phyloP scores from a whole-genome alignment of 2,113 vertebrate genomes.

The Pheucticus melanocephalus region DNA sequence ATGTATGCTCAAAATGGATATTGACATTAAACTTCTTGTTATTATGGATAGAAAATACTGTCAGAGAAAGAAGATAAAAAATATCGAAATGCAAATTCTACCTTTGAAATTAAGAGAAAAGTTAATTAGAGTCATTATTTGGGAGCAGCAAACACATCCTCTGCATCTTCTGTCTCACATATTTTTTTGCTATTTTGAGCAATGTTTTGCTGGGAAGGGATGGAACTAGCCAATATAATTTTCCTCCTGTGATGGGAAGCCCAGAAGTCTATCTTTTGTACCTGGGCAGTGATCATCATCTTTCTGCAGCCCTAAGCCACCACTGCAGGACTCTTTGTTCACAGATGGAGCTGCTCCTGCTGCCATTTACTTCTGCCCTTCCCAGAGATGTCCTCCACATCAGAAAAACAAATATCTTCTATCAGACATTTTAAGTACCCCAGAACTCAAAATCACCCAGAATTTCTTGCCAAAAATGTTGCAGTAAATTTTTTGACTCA shows the following conservation, averaged over 20 bases:
- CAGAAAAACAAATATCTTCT: not conserved
- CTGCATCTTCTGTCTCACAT: rapidly evolving
- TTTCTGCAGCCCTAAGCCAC: not conserved
- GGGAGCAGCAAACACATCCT: not conserved
- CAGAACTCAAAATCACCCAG: not conserved
- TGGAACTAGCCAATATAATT: not conserved
- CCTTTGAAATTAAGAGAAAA: not conserved
- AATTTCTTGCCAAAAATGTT: not conserved
- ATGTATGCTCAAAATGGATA: not conserved
- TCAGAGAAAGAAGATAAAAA: not conserved
- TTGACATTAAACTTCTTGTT: not conserved
- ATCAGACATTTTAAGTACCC: not conserved
- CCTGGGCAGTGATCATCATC: not conserved
- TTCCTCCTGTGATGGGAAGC: not conserved
- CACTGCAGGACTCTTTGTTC: not conserved
- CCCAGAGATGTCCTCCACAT: not conserved
- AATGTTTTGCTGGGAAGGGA: not conserved
- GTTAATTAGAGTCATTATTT: not conserved
- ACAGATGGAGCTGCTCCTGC: not conserved
- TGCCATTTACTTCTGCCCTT: not conserved
- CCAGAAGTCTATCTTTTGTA: not conserved
- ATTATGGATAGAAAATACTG: not conserved
- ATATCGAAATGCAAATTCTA: not conserved
- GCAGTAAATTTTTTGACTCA: not conserved
- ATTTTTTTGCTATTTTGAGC: not conserved